Conservation (phyloP, 2,113 vertebrate species). For the Myocastor coypus region DNA sequence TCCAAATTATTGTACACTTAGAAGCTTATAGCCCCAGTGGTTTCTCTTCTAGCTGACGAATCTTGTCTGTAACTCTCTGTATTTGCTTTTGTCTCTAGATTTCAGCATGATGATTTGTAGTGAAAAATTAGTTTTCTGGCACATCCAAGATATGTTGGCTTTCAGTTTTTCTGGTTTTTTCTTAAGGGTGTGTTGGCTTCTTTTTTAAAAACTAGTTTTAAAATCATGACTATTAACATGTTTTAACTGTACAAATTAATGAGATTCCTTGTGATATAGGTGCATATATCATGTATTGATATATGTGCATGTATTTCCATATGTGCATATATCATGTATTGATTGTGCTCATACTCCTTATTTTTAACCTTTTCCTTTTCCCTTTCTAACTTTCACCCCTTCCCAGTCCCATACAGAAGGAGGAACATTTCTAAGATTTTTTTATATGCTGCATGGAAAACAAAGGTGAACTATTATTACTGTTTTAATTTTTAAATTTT, state of each 20-base stretch:
- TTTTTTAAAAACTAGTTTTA: background rate
- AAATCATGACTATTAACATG: background rate
- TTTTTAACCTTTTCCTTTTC: background rate
- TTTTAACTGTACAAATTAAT: background rate
- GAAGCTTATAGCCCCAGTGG: background rate
- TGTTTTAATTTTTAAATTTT: too few relatives aligned
- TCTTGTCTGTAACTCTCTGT: background rate
- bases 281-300: background rate
- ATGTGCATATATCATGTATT: background rate
- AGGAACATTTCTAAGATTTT: background rate
- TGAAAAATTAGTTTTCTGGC: constrained; percentile 22
- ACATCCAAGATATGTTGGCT: background rate
- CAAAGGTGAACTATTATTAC: background rate
- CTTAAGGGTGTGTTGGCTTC: background rate
- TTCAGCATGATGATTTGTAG: background rate
- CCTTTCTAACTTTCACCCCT: background rate
- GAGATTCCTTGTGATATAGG: background rate
- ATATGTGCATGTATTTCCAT: background rate
- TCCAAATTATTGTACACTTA: background rate
- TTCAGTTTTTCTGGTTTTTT: constrained; percentile 12
- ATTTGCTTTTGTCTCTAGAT: constrained; percentile 8
- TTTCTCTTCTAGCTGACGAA: constrained; percentile 15
- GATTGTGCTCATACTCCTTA: background rate
- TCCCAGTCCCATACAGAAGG: background rate
- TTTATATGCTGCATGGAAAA: background rate